Conservation (phyloP, 1,140 invertebrate species). For the Ceratina australensis region DNA sequence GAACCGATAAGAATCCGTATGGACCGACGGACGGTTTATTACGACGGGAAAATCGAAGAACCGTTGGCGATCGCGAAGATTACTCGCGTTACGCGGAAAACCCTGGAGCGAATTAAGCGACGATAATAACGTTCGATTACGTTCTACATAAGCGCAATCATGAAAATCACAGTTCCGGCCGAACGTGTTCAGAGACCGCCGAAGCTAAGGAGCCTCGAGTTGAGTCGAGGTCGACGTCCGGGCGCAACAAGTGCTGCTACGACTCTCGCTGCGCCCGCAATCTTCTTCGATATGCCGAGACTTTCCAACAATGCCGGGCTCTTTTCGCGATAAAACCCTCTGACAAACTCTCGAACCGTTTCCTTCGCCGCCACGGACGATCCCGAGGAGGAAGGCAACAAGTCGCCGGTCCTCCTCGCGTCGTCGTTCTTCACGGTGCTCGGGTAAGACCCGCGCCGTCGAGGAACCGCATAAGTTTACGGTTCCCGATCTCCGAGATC, state of each 20-base stretch:
- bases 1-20: not conserved
- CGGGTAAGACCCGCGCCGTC: not conserved
- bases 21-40: not conserved
- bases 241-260: slow-evolving; percentile 66
- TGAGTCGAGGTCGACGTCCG: slow-evolving; percentile 67
- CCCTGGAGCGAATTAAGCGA: slow-evolving; percentile 19
- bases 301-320: not conserved
- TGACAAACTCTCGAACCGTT: too few species aligned
- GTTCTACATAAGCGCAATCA: slow-evolving; percentile 36
- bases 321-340: not conserved
- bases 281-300: slow-evolving; percentile 37
- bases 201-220: slow-evolving; percentile 51
- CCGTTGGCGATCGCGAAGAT: not conserved
- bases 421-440: not conserved
- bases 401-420: not conserved
- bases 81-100: not conserved
- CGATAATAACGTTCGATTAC: slow-evolving; percentile 33
- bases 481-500: not conserved
- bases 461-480: not conserved
- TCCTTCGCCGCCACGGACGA: not conserved
- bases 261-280: slow-evolving; percentile 41
- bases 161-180: slow-evolving; percentile 57
- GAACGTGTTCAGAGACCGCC: slow-evolving; percentile 55
- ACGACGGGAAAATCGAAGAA: not conserved
- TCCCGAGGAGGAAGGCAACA: not conserved